phyloP scores from a whole-genome alignment of 2,113 vertebrate genomes.

The Xenopus tropicalis region DNA sequence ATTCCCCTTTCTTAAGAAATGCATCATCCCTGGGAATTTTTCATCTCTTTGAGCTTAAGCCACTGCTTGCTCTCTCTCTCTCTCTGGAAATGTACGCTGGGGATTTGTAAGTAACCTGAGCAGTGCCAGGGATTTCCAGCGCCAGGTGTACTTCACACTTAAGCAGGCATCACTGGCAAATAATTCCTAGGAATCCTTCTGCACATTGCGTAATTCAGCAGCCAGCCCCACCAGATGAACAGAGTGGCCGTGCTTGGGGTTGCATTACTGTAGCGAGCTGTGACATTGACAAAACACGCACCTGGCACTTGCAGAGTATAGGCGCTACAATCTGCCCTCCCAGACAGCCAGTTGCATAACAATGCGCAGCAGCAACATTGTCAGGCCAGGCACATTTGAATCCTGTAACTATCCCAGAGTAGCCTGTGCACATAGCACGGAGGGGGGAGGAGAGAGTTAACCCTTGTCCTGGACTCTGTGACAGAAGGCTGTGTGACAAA shows the following conservation, averaged over 20 bases:
- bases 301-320: conserved; percentile 66
- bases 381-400: conserved; percentile 57
- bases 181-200: conserved; percentile 60
- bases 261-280: conserved; percentile 58
- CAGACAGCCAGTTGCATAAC: conserved; percentile 60
- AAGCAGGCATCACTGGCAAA: conserved; percentile 57
- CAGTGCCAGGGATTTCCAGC: conserved; percentile 40
- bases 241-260: conserved; percentile 53
- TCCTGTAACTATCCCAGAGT: conserved; percentile 41
- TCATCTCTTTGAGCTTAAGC: conserved; percentile 44
- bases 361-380: conserved; percentile 58
- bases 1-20: conserved; percentile 49
- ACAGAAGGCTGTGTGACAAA: conserved; percentile 52
- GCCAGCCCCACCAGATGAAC: conserved; percentile 51
- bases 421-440: conserved; percentile 22
- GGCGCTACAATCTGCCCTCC: conserved; percentile 59
- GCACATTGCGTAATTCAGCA: conserved; percentile 71
- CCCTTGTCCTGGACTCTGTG: conserved; percentile 46
- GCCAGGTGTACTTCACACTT: conserved; percentile 52
- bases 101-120: conserved; percentile 47
- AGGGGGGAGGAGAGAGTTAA: conserved; percentile 48
- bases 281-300: conserved; percentile 65
- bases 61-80: conserved; percentile 48
- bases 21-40: conserved; percentile 54
- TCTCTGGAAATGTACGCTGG: conserved; percentile 26